Conservation (phyloP, 2,888 invertebrate genomes). For the Chirona hameri region DNA sequence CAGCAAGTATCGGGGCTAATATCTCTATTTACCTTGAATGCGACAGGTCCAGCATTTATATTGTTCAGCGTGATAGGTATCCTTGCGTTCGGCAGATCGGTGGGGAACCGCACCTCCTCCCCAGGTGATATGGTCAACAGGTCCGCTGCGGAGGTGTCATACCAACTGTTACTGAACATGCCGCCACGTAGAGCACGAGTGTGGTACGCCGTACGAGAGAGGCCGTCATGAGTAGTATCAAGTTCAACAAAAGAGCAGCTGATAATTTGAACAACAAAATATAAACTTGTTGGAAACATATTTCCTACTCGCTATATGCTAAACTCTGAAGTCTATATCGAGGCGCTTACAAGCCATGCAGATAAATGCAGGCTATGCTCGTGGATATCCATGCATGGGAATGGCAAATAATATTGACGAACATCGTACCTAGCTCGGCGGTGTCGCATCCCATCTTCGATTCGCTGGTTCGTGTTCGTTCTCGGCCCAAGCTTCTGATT, state of each 20-base stretch:
- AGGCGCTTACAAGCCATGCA: no score
- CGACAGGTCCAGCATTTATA: background rate
- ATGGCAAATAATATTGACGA: no score
- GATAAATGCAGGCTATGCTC: no score
- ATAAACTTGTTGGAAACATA: no score
- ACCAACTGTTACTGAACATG: background rate
- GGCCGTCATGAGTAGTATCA: no score
- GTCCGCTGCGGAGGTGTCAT: background rate
- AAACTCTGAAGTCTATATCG: no score
- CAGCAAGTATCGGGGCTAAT: no score
- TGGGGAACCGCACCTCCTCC: background rate
- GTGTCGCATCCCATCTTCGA: slow-evolving; percentile 27
- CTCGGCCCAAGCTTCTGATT: background rate
- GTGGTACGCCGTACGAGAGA: no score
- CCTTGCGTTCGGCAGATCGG: background rate
- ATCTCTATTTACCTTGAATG: background rate
- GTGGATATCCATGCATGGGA: no score
- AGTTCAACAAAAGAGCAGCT: no score
- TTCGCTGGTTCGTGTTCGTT: slow-evolving; percentile 26
- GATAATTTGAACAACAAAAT: no score
- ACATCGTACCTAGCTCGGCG: background rate
- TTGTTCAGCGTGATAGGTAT: slow-evolving; percentile 4
- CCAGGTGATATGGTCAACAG: background rate
- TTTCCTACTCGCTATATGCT: no score
- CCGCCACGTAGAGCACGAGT: background rate